Percentiles rank a stretch among this genome's conserved stretches.
Conservation (phyloP, 2,888 invertebrate genomes). For the Horisme vitalbata region DNA sequence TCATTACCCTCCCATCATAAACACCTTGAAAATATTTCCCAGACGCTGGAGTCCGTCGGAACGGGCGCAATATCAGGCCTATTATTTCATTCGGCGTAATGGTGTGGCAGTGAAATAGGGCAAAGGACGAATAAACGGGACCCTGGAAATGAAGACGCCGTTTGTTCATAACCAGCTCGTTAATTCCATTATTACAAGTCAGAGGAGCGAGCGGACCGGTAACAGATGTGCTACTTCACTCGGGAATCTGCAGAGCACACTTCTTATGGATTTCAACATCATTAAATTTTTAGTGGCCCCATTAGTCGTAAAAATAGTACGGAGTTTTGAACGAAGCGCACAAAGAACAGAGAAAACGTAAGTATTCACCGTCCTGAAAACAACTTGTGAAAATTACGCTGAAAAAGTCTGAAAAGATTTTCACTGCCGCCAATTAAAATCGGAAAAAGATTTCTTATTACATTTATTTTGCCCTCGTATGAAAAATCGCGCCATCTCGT, state of each 20-base stretch:
- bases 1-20: conserved; percentile 52
- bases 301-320: conserved; percentile 47
- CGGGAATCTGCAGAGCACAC: conserved; percentile 54
- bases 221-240: conserved; percentile 76
- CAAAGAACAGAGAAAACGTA: conserved; percentile 19
- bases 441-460: conserved; percentile 4
- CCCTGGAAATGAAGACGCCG: conserved; percentile 80
- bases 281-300: conserved; percentile 48
- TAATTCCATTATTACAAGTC: conserved; percentile 81
- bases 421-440: conserved; percentile 15
- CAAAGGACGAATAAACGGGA: conserved; percentile 70
- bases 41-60: conserved; percentile 61
- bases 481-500: background rate
- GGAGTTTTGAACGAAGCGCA: conserved; percentile 34
- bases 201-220: conserved; percentile 71
- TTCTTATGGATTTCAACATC: conserved; percentile 51
- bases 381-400: conserved; percentile 19
- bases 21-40: conserved; percentile 63
- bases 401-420: conserved; percentile 16
- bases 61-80: conserved; percentile 64
- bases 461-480: background rate
- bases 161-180: conserved; percentile 82
- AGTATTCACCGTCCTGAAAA: conserved; percentile 15
- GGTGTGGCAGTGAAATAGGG: conserved; percentile 78
- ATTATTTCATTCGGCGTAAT: conserved; percentile 78